A percentile compares a stretch with the other conserved stretches of the same genome.
These are phyloP conservation scores for Megaceryle alcyon DNA, from an alignment of 2,797 vertebrate species.

Conservation along the genomic window DNA sequence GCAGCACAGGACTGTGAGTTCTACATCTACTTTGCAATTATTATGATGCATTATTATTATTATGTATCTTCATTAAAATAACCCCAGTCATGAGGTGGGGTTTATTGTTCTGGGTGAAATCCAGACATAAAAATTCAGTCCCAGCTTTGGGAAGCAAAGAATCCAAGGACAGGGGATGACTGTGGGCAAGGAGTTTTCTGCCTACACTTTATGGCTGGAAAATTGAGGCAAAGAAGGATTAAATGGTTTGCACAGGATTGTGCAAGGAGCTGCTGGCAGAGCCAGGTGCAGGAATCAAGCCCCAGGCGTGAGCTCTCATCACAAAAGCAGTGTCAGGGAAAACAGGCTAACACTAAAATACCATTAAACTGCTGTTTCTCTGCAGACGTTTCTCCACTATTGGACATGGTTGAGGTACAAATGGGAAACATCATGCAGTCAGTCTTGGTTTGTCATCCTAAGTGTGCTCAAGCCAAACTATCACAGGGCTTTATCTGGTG, in stretches of 20 bases:
- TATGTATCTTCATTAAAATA: neutral
- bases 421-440: neutral
- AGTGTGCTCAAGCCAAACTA: neutral
- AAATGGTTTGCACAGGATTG: neutral
- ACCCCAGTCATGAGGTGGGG: rapidly evolving
- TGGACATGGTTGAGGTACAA: neutral
- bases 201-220: neutral
- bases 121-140: neutral
- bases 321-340: neutral
- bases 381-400: neutral
- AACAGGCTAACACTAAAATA: neutral
- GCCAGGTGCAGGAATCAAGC: neutral
- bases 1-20: neutral
- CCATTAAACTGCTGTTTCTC: neutral
- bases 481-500: neutral
- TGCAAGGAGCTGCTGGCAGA: neutral
- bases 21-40: neutral
- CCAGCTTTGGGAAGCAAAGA: neutral
- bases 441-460: neutral
- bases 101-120: neutral
- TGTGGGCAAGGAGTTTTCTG: neutral
- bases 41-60: neutral
- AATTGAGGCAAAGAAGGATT: neutral
- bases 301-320: neutral
- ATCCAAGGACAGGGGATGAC: neutral